phyloP scores from a whole-genome alignment of 2,888 invertebrate genomes.

The Clepsis dumicolana region DNA sequence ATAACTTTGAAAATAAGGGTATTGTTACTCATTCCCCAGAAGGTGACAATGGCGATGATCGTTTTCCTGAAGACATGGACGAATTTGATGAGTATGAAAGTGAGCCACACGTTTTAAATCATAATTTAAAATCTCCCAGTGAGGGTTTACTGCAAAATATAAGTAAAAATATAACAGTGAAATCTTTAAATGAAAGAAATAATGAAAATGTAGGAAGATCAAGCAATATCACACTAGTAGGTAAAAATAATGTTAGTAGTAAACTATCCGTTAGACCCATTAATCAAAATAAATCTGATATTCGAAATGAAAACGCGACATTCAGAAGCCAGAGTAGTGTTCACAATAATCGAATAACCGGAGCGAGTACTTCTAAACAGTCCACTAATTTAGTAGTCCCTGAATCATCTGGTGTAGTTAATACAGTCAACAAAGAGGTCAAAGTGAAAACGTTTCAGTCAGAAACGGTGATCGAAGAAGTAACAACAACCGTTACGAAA shows the following conservation, averaged over 20 bases:
- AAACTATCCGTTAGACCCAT: constrained; percentile 58
- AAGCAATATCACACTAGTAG: neutral
- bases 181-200: constrained; percentile 50
- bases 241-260: constrained; percentile 52
- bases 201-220: constrained; percentile 12
- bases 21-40: constrained; percentile 65
- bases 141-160: constrained; percentile 61
- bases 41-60: constrained; percentile 60
- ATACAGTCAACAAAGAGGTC: constrained; percentile 72
- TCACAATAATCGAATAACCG: constrained; percentile 41
- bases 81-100: constrained; percentile 60
- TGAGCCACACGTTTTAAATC: constrained; percentile 54
- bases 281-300: constrained; percentile 52
- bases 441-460: constrained; percentile 78
- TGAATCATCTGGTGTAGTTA: constrained; percentile 63
- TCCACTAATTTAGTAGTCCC: constrained; percentile 57
- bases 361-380: constrained; percentile 50
- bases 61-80: constrained; percentile 53
- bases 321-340: constrained; percentile 46
- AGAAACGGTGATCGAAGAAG: constrained; percentile 78
- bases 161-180: constrained; percentile 62
- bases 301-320: constrained; percentile 47
- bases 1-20: constrained; percentile 50
- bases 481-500: constrained; percentile 81
- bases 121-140: constrained; percentile 49